phyloP scores from a whole-genome alignment of 2,113 vertebrate genomes.

The Triplophysa rosa region DNA sequence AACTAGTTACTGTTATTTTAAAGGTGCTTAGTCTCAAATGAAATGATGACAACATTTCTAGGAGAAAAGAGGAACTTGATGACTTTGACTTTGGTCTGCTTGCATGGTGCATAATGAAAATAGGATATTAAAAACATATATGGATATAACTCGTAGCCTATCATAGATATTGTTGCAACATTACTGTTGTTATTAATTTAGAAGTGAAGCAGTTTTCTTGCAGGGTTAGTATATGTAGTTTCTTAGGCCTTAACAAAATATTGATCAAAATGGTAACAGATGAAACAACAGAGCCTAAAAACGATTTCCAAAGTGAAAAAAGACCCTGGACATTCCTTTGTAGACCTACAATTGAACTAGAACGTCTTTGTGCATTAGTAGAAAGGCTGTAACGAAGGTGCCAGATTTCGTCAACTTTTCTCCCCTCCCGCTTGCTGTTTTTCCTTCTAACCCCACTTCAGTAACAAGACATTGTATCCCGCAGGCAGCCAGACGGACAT shows the following conservation, averaged over 20 bases:
- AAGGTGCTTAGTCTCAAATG: slow-evolving; percentile 72
- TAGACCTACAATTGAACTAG: slow-evolving; percentile 73
- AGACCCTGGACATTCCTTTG: neutral
- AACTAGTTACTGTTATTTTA: slow-evolving; percentile 75
- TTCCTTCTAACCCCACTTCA: slow-evolving; percentile 59
- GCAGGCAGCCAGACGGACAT: slow-evolving; percentile 68
- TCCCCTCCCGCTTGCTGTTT: slow-evolving; percentile 57
- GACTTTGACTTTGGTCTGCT: slow-evolving; percentile 38
- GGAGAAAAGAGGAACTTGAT: slow-evolving; percentile 54
- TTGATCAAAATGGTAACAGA: neutral
- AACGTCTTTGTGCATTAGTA: slow-evolving; percentile 77
- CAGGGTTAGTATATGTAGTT: neutral
- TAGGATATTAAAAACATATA: neutral
- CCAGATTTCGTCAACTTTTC: slow-evolving; percentile 71
- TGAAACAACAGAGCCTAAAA: neutral
- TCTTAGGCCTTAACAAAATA: neutral
- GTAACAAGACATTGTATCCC: slow-evolving; percentile 67
- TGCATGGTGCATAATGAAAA: neutral
- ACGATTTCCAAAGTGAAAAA: too few species aligned
- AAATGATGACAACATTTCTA: slow-evolving; percentile 68
- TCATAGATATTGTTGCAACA: neutral
- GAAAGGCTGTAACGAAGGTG: slow-evolving; percentile 72
- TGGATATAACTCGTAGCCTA: slow-evolving; percentile 1
- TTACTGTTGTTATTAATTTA: slow-evolving; percentile 2
- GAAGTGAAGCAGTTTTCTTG: neutral